These are phyloP conservation scores for Hypothenemus hampei DNA, from an alignment of 1,140 invertebrate species.

Conservation along the genomic window DNA sequence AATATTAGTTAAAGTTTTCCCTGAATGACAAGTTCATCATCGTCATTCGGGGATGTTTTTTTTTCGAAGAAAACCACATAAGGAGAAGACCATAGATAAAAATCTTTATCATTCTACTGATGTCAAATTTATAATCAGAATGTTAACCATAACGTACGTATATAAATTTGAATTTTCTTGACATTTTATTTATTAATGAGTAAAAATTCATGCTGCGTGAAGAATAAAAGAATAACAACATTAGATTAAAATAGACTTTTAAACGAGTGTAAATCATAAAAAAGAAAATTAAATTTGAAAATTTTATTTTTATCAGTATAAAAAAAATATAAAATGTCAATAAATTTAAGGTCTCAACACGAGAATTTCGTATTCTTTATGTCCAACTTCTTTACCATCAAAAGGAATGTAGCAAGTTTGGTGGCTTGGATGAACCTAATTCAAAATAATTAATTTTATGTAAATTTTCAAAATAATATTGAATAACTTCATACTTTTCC, in stretches of 20 bases:
- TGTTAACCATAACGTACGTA: neutral
- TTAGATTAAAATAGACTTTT: neutral
- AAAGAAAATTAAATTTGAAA: neutral
- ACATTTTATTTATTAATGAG: neutral
- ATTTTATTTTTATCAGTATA: neutral
- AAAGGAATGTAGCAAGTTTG: conserved; percentile 69
- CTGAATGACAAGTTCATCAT: neutral
- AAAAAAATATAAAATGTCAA: conserved; percentile 10
- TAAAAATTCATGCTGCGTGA: neutral
- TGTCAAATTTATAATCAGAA: no score
- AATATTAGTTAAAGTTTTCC: neutral
- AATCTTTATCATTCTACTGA: no score
- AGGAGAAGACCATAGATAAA: no score
- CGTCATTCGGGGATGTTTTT: no score
- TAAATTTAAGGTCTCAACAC: conserved; percentile 43
- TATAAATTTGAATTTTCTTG: neutral
- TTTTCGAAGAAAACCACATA: no score
- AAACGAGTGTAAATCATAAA: neutral
- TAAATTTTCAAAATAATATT: neutral
- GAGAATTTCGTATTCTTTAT: conserved; percentile 55
- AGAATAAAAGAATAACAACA: neutral
- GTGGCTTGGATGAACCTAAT: conserved; percentile 59
- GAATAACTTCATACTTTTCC: conserved; percentile 59
- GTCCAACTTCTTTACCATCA: conserved; percentile 58
- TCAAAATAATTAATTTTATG: conserved; percentile 1